Evolutionary conservation across 2,797 vertebrate species (phyloP), one percentile per base, ranked within the genome.

Genomic region (Ctenopoma multispine): DNA sequence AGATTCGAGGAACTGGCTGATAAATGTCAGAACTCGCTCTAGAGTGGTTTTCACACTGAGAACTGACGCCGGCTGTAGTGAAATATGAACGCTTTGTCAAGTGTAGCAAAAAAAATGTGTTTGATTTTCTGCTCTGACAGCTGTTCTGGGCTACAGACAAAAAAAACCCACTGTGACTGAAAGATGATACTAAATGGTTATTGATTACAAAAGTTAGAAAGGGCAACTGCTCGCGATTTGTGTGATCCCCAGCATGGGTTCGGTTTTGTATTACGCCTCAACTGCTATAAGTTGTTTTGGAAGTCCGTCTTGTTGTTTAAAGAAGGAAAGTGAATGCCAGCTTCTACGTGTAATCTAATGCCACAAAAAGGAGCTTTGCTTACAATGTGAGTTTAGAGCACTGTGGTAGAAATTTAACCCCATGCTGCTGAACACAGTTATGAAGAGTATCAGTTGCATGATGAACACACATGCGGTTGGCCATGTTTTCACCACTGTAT

Each of bases 121-220:
- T 79, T 77, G 66, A 84, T 79, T 91, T 90, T 89, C 64, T 77
- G 63, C 82, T 81, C 80, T 80, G 86, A 88, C 89, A 91, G 90
- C 85, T 83, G 82, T 81, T 79, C 75, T 67, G 18, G 47, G 36
- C 79, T 47, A 41, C 62, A 70, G 59, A 64, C 34, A 23, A 7
- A 49, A 54, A 79, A 79, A 81, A 12, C 48, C n/a, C 50, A 64
- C 47, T 63, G 80, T 84, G 75, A 57, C 66, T 77, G 91, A 88
- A 90, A 92, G 56, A 62, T 13, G 80, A 93, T 82, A 87, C 78
- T 65, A 40, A 75, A 68, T 64, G 63, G 75, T 54, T 87, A 92
- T 92, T 77, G 87, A 93, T 92, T 91, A 87, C 88, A 84, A 74
- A 90, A 70, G 69, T 78, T 66, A 79, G 79, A 86, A 72, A 81